These are phyloP conservation scores for Microplitis mediator DNA, from an alignment of 1,140 invertebrate genomes.

Conservation along the genomic window DNA sequence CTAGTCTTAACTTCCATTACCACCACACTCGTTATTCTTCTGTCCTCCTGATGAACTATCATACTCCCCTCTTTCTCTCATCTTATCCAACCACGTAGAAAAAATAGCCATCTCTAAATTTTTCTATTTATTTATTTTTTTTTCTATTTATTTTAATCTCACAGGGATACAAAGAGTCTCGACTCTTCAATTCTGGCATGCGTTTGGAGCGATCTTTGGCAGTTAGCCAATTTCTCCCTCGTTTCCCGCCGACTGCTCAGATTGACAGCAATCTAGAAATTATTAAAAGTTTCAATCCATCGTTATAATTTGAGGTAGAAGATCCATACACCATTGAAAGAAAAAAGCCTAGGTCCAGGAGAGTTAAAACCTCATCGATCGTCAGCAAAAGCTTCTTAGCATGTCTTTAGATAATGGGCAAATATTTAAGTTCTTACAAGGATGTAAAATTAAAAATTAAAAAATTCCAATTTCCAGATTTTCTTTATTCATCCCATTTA, in stretches of 20 bases:
- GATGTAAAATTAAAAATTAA: neutral
- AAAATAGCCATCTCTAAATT: constrained; percentile 17
- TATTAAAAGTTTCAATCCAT: constrained; percentile 27
- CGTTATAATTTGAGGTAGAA: neutral
- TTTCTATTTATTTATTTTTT: neutral
- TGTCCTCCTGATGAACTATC: constrained; percentile 9
- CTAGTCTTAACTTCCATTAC: constrained; percentile 25
- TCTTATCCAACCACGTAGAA: constrained; percentile 3
- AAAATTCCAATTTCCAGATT: neutral
- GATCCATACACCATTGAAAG: neutral
- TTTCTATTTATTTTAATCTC: constrained; percentile 1
- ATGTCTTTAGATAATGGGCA: neutral
- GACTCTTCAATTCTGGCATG: constrained; percentile 22
- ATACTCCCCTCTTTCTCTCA: neutral
- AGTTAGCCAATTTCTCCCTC: constrained; percentile 4
- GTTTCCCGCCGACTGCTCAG: neutral
- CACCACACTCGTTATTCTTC: neutral
- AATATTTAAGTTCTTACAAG: constrained; percentile 15
- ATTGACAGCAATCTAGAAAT: constrained; percentile 7
- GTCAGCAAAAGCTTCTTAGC: neutral
- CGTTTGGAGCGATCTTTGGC: constrained; percentile 20
- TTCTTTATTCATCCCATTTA: too few relatives aligned
- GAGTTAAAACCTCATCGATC: neutral
- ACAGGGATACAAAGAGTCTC: constrained; percentile 16
- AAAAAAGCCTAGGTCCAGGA: neutral